A percentile compares a stretch with the other conserved stretches of the same genome.
Conservation (phyloP, 1,140 invertebrate genomes). For the Tetragnatha versicolor region DNA sequence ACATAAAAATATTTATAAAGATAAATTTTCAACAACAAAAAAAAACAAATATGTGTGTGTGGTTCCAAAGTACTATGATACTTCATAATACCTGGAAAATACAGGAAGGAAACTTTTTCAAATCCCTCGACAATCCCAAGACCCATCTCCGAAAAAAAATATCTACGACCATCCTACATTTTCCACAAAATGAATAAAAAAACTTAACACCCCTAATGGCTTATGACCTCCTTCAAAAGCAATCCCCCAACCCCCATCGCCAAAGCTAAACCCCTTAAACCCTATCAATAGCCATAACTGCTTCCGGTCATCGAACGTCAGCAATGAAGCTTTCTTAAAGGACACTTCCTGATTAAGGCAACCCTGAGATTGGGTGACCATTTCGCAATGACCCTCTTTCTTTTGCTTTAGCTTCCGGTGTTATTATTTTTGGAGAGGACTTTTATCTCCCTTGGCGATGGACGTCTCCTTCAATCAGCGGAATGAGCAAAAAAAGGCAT, state of each 20-base stretch:
- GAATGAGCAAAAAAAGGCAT: slow-evolving; percentile 5
- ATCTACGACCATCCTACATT: too few species aligned
- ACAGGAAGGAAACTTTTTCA: too few species aligned
- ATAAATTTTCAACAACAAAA: too few species aligned
- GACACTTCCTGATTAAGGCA: slow-evolving; percentile 36
- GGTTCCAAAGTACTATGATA: too few species aligned
- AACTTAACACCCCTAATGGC: neutral
- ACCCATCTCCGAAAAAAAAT: too few species aligned
- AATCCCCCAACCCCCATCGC: neutral
- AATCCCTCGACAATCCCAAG: too few species aligned
- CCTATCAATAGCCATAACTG: neutral
- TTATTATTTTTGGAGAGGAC: slow-evolving; percentile 31
- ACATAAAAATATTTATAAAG: too few species aligned
- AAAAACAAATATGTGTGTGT: too few species aligned
- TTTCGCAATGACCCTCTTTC: slow-evolving; percentile 19
- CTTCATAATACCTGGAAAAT: too few species aligned
- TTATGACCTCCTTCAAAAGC: neutral
- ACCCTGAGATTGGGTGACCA: slow-evolving; percentile 30
- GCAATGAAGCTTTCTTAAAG: slow-evolving; percentile 1
- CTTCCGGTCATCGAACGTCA: slow-evolving; percentile 14
- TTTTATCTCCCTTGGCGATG: slow-evolving; percentile 36
- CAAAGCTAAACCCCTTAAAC: neutral
- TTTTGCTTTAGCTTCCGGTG: neutral
- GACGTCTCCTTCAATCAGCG: slow-evolving; percentile 41
- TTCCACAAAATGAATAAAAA: too few species aligned